Base-by-base conservation (phyloP, 2,888 invertebrate species). In the Dynastes grantii region DNA sequence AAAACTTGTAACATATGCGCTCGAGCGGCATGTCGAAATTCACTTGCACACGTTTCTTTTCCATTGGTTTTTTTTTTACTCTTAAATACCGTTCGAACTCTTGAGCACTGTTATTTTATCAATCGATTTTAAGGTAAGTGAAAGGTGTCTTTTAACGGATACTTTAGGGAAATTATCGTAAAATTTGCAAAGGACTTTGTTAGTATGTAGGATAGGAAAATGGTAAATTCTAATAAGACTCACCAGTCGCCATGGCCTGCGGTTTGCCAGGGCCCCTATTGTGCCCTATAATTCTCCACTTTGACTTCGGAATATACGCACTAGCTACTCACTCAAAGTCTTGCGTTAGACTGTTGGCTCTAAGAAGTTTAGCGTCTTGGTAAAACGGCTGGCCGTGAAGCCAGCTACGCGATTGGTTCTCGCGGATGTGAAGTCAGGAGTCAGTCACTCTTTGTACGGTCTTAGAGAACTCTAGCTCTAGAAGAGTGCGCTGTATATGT, bases 211-310 rank as follows among this genome's bases (percentile, higher is more conserved):
- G 27, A 45, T 29, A 67, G 29, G 29, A 63, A 29, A 63, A 13
- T 53, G 13, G 32, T 13, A 68, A 45, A 68, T 51, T 77, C 77
- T 70, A 70, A 77, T 70, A 61, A 76, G 76, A 86, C 87, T 88
- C 83, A 88, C 88, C 88, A 84, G 86, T 87, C 84, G 88, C 88
- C 87, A 87, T 87, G 87, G 88, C 87, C 81, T 83, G 79, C 63
- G 82, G 81, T 80, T 82, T 83, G 88, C 88, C 87, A 87, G 86
- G 86, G 87, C 87, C 55, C 63, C 83, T 83, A 84, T 83, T 82
- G 82, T 83, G 84, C 85, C 85, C 85, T 85, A 85, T 84, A 82
- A 82, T 84, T 84, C 85, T 85, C 85, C 86, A 86, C 85, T 86
- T 82, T 84, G 85, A 83, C 83, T 81, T 84, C 83, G 83, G 82